Conservation (phyloP, 1,140 invertebrate genomes). For the Druon quercuslanigerum region DNA sequence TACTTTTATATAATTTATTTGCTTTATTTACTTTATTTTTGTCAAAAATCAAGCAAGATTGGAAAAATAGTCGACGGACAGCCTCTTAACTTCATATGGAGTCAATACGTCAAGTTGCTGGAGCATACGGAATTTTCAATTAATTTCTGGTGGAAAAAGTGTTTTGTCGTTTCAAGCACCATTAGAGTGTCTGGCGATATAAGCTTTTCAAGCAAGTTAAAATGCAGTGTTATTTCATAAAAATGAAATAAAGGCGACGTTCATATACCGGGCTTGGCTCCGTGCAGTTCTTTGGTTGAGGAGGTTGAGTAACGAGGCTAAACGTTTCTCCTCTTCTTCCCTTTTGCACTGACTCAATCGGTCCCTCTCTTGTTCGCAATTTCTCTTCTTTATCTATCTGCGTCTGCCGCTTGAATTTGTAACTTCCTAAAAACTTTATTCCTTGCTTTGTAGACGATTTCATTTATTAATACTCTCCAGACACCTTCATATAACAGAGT, state of each 20-base stretch:
- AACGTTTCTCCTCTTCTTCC: constrained; percentile 35
- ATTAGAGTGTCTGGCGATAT: constrained; percentile 54
- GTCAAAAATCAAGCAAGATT: too few relatives aligned
- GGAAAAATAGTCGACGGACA: too few relatives aligned
- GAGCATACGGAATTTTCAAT: constrained; percentile 13
- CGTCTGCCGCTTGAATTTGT: neutral
- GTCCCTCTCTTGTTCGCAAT: constrained; percentile 28
- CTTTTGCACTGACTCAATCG: constrained; percentile 20
- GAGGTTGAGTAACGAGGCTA: constrained; percentile 54
- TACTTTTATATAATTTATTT: too few relatives aligned
- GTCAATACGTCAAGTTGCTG: too few relatives aligned
- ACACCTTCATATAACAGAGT: too few relatives aligned
- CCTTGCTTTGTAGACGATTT: neutral
- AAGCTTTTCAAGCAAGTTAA: constrained; percentile 47
- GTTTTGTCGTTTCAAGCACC: constrained; percentile 46
- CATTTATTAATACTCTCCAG: too few relatives aligned
- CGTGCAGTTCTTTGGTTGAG: constrained; percentile 31
- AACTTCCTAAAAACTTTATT: neutral
- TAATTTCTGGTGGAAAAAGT: constrained; percentile 51
- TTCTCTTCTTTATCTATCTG: neutral
- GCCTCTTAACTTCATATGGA: too few relatives aligned
- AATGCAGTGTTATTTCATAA: constrained; percentile 53
- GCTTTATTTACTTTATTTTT: too few relatives aligned
- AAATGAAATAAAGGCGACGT: constrained; percentile 60
- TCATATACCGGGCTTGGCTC: constrained; percentile 52